These are phyloP conservation scores for Ormyrus labotus DNA, from an alignment of 2,888 invertebrate genomes.

Conservation along the genomic window DNA sequence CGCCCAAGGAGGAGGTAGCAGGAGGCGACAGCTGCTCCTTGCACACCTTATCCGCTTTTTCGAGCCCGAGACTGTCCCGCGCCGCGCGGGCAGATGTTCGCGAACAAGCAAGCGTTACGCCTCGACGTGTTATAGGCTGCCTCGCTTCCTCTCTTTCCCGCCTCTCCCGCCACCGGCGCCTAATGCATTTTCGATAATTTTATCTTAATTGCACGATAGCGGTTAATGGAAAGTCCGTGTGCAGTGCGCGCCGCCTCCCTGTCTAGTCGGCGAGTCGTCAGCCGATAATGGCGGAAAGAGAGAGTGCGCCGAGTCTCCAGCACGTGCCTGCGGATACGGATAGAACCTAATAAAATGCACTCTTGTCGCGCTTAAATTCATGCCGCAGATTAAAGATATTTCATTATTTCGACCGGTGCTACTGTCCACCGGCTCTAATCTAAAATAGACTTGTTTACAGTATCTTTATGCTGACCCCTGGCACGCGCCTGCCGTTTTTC, in stretches of 20 bases:
- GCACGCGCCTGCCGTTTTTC: not conserved
- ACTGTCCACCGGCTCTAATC: constrained; percentile 26
- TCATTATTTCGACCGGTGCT: constrained; percentile 35
- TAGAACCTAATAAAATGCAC: constrained; percentile 35
- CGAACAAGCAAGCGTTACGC: constrained; percentile 30
- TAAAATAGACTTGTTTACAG: constrained; percentile 56
- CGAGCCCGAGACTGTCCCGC: not conserved
- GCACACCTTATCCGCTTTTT: constrained; percentile 26
- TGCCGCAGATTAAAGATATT: constrained; percentile 39
- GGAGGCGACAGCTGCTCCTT: constrained; percentile 48
- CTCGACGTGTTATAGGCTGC: constrained; percentile 4
- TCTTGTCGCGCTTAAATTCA: constrained; percentile 16
- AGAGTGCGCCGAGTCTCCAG: not conserved
- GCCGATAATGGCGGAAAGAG: constrained; percentile 32
- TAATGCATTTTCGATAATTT: constrained; percentile 59
- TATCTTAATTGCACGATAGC: constrained; percentile 57
- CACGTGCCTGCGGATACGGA: not conserved
- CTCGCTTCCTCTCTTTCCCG: not conserved
- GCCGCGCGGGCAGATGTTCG: constrained; percentile 47
- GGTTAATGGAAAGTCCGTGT: constrained; percentile 51
- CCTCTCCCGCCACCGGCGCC: not conserved
- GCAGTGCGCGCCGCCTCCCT: not conserved
- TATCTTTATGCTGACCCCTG: constrained; percentile 22
- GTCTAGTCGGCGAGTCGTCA: constrained; percentile 29
- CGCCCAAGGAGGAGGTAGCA: not conserved